Base-by-base conservation (phyloP, 2,888 invertebrate genomes). In the Ennomos fuscantarius region DNA sequence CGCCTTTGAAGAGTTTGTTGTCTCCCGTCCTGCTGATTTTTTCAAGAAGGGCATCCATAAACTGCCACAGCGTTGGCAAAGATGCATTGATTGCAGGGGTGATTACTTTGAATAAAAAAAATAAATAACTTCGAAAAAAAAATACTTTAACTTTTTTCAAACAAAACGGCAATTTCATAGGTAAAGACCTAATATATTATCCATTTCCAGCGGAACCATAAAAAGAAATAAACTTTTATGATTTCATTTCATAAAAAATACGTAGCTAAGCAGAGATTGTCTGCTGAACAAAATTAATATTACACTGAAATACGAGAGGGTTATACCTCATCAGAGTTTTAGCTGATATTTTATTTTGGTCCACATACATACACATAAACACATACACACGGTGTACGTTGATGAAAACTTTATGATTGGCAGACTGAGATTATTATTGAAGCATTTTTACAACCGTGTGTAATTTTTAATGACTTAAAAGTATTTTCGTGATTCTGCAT, bases 171-270 rank as follows among this genome's bases (percentile, higher is more conserved):
- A n/a, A n/a, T n/a, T n/a, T n/a, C n/a, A n/a, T n/a, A n/a, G n/a
- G n/a, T n/a, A n/a, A n/a, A n/a, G n/a, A n/a, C n/a, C n/a, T n/a
- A n/a, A n/a, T 56, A 51, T 37, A 51, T 46, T 57, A 52, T 52
- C 43, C 52, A 47, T 51, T 56, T 57, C 47, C 47, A 47, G 39
- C 41, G 52, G 52, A 52, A 57, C 51, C 59, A 55, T 59, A 54
- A 59, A 59, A 51, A 50, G 40, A 51, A 55, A 55, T 43, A 50
- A 24, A 54, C 57, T 57, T 57, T 52, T 52, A 52, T 52, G 57
- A 57, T 57, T 44, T 48, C 56, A 57, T 57, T 52, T 44, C 40
- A 48, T 57, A 39, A 50, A 47, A 46, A 37, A 9, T 42, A 46
- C 35, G 35, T 37, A 43, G 12, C 49, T 13, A 40, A 41, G 34